These are phyloP conservation scores for Lamellibrachia luymesi DNA, from an alignment of 1,140 invertebrate genomes.

Conservation along the genomic window DNA sequence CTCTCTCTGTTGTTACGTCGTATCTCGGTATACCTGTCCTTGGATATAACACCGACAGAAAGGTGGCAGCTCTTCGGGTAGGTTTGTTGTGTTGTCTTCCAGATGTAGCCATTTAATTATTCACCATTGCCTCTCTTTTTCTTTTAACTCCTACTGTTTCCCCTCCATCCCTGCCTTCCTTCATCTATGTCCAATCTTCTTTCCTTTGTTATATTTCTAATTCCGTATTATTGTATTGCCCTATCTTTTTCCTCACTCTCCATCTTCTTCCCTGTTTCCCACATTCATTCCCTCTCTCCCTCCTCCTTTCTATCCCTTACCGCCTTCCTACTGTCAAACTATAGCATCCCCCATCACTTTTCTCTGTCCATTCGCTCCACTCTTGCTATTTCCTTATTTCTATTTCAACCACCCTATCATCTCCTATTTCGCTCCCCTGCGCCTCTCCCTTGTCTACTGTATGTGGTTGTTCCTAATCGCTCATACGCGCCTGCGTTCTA, in stretches of 20 bases:
- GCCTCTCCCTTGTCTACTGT: too few relatives aligned
- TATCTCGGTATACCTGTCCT: slow-evolving; percentile 24
- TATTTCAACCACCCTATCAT: too few relatives aligned
- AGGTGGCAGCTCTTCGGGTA: neutral
- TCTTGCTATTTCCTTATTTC: too few relatives aligned
- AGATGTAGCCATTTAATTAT: neutral
- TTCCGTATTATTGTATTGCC: neutral
- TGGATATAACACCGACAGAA: slow-evolving; percentile 22
- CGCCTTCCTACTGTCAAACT: neutral
- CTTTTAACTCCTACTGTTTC: too few relatives aligned
- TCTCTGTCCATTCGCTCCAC: too few relatives aligned
- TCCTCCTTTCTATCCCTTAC: neutral
- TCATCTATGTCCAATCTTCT: neutral
- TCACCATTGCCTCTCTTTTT: neutral
- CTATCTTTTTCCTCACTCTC: neutral
- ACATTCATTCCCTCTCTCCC: neutral
- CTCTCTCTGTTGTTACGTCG: slow-evolving; percentile 19
- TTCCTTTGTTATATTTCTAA: neutral
- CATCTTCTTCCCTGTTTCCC: neutral
- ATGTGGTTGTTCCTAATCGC: too few relatives aligned
- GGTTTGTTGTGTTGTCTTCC: neutral
- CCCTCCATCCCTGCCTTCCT: too few relatives aligned
- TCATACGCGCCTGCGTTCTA: too few relatives aligned
- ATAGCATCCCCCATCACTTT: too few relatives aligned
- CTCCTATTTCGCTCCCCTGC: too few relatives aligned